Percentiles rank a stretch among this genome's conserved stretches.
Conservation (phyloP, 2,113 vertebrate genomes). For the Rhodinocichla rosea region DNA sequence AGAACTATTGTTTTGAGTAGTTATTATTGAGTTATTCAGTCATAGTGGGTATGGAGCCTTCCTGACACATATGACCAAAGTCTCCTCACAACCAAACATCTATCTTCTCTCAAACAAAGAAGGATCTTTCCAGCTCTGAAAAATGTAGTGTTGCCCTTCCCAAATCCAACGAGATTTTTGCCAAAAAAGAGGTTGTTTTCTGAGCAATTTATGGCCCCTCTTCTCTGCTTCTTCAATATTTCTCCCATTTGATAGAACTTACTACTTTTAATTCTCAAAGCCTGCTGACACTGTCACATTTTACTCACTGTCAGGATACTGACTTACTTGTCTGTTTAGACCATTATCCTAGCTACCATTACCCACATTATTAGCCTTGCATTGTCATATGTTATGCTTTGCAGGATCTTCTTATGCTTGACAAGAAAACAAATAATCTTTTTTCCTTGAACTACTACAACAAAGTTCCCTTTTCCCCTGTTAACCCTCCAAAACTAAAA, state of each 20-base stretch:
- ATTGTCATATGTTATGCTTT: background rate
- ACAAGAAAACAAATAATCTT: background rate
- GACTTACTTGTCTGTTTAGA: background rate
- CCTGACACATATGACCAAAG: background rate
- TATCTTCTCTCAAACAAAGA: background rate
- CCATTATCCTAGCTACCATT: background rate
- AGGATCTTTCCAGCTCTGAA: background rate
- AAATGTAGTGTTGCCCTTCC: background rate
- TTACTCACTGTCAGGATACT: background rate
- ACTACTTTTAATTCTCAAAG: background rate
- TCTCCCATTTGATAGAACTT: background rate
- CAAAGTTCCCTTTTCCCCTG: background rate
- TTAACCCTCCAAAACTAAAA: background rate
- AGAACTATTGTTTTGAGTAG: too few relatives aligned
- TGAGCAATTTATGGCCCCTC: background rate
- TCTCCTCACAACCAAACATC: background rate
- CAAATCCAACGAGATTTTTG: background rate
- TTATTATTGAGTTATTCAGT: too few relatives aligned
- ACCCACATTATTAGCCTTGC: accelerated
- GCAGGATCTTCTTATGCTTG: background rate
- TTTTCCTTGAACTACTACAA: background rate
- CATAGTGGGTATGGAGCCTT: background rate
- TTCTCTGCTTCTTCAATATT: background rate
- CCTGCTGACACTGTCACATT: background rate
- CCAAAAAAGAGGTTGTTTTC: background rate